Conservation (phyloP, 2,797 vertebrate species). For the Muraenolepis orangiensis region DNA sequence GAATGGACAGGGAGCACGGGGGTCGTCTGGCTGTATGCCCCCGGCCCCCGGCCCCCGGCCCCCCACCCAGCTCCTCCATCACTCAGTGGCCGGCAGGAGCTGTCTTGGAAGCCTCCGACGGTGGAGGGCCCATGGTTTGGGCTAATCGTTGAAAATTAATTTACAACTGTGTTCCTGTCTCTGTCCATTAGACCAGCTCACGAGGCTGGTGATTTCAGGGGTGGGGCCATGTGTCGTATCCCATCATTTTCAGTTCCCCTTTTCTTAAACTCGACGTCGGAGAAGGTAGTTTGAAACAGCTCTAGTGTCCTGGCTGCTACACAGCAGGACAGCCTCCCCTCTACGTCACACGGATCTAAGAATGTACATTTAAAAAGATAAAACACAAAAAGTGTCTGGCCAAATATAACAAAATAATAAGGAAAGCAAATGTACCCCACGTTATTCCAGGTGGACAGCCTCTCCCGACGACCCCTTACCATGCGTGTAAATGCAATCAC, state of each 20-base stretch:
- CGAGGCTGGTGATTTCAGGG: background rate
- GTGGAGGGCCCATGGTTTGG: background rate
- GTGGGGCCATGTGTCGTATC: background rate
- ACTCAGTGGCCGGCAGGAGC: background rate
- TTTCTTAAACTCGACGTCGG: too few species aligned
- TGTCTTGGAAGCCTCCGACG: background rate
- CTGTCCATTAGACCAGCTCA: background rate
- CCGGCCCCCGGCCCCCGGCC: too few species aligned
- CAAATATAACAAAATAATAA: background rate
- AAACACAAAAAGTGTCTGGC: background rate
- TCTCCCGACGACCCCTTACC: too few species aligned
- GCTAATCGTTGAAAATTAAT: background rate
- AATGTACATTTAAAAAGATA: too few species aligned
- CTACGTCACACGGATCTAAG: background rate
- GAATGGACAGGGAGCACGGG: background rate
- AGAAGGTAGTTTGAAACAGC: too few species aligned
- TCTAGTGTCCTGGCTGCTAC: too few species aligned
- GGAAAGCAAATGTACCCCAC: too few species aligned
- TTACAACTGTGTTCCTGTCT: conserved; percentile 4
- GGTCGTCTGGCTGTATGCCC: background rate
- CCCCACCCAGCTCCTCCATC: background rate
- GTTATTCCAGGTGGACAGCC: too few species aligned
- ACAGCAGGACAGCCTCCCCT: too few species aligned
- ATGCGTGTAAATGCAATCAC: background rate
- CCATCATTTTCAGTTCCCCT: background rate